Percentiles rank a stretch among this genome's conserved stretches.
These are phyloP conservation scores for Lasioglossum vierecki DNA, from an alignment of 2,888 invertebrate genomes.

Conservation along the genomic window DNA sequence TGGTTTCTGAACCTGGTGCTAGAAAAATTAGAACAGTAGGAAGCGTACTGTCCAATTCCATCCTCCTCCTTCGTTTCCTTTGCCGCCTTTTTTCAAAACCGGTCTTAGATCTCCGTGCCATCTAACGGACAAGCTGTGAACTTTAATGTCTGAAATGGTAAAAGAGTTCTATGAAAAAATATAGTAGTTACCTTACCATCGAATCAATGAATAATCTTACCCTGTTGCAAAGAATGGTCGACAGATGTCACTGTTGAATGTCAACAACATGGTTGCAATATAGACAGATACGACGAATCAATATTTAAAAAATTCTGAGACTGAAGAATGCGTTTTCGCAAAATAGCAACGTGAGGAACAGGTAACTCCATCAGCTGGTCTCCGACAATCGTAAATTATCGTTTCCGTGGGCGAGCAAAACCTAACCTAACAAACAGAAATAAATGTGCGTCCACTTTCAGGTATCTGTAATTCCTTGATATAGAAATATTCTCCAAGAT, in stretches of 20 bases:
- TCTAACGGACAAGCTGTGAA: neutral
- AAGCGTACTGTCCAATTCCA: neutral
- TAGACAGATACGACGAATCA: neutral
- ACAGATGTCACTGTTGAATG: neutral
- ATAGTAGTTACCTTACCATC: too few species aligned
- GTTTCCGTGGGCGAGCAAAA: neutral
- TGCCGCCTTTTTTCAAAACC: neutral
- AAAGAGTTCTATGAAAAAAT: too few species aligned
- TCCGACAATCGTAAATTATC: neutral
- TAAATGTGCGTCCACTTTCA: neutral
- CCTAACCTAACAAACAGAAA: neutral
- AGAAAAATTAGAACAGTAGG: neutral
- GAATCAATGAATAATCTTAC: too few species aligned
- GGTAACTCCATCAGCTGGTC: neutral
- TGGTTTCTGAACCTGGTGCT: neutral
- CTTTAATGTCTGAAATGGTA: too few species aligned
- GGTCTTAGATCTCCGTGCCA: neutral
- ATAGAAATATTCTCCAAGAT: conserved; percentile 5
- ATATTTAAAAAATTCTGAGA: neutral
- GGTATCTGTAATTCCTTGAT: neutral
- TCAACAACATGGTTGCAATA: neutral
- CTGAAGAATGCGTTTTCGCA: neutral
- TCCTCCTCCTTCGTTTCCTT: neutral
- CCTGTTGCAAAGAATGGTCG: neutral
- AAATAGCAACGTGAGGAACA: neutral